Base-by-base conservation (phyloP, 2,888 invertebrate genomes). In the Odontocolon sp. region DNA sequence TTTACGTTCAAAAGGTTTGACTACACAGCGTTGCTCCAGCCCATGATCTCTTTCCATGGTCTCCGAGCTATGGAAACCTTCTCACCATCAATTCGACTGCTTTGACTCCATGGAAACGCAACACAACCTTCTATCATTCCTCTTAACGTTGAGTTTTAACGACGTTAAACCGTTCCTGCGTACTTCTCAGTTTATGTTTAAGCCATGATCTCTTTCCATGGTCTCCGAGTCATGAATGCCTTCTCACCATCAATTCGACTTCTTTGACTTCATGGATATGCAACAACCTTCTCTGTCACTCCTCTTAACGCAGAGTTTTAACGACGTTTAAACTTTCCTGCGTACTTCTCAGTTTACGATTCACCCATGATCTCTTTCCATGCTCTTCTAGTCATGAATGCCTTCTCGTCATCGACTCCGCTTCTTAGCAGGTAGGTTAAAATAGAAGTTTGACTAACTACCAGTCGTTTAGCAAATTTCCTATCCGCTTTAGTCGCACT, bases 401-500 rank as follows among this genome's bases (percentile, higher is more conserved):
- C 11, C 28, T 14, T 14, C 50, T 18, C 21, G 31, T 31, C 26
- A 61, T 61, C 31, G 59, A 33, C 28, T 59, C 57, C 18, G 18
- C 18, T 11, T 11, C 5, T 42, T 40, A n/a, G n/a, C n/a, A n/a
- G n/a, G n/a, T n/a, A n/a, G n/a, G n/a, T n/a, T n/a, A n/a, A n/a
- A n/a, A n/a, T n/a, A n/a, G n/a, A n/a, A n/a, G n/a, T n/a, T n/a
- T n/a, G n/a, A n/a, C n/a, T n/a, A n/a, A n/a, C n/a, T n/a, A n/a
- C n/a, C n/a, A n/a, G n/a, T n/a, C n/a, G n/a, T 18, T 9, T 47
- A 59, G 67, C 54, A 42, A 61, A 67, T 70, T 67, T 72, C 64
- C 67, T 71, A 56, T 23, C 14, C 18, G 45, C 9, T 31, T 18
- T 50, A 16, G 47, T 63, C 50, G 36, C 50, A 63, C 50, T 63